phyloP scores from a whole-genome alignment of 2,113 vertebrate species.

The Larimichthys polyactis region DNA sequence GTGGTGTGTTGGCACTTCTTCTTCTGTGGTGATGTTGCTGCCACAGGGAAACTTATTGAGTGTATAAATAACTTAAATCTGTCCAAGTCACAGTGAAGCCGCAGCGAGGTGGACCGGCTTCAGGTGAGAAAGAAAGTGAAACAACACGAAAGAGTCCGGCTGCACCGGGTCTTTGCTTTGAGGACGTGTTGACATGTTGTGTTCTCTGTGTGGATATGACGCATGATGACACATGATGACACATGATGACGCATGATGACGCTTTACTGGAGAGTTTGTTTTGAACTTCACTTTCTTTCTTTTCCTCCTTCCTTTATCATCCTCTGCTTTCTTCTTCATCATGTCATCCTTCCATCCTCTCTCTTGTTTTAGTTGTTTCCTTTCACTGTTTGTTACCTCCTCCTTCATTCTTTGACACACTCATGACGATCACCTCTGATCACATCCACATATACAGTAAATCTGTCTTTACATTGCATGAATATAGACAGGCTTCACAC shows the following conservation, averaged over 20 bases:
- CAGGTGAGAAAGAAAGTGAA: not conserved
- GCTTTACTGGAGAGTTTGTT: not conserved
- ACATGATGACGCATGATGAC: not conserved
- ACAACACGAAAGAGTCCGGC: not conserved
- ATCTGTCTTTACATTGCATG: not conserved
- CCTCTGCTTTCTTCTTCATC: not conserved
- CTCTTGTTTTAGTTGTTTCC: too few species aligned
- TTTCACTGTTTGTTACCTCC: not conserved
- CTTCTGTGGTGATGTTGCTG: conserved; percentile 10
- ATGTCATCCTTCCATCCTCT: too few species aligned
- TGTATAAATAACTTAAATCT: conserved; percentile 38
- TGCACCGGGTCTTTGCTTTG: not conserved
- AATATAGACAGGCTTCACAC: conserved; percentile 3
- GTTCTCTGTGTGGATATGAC: not conserved
- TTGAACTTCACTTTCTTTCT: not conserved
- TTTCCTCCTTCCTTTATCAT: not conserved
- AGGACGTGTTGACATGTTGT: not conserved
- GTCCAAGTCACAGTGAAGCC: not conserved
- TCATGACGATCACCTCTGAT: not conserved
- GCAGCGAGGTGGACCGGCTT: not conserved
- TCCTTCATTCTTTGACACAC: not conserved
- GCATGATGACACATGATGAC: too few species aligned
- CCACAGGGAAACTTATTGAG: conserved; percentile 17
- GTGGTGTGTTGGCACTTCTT: not conserved
- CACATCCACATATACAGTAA: not conserved